phyloP scores from a whole-genome alignment of 2,797 vertebrate genomes.

The Sebastes paucispinis region DNA sequence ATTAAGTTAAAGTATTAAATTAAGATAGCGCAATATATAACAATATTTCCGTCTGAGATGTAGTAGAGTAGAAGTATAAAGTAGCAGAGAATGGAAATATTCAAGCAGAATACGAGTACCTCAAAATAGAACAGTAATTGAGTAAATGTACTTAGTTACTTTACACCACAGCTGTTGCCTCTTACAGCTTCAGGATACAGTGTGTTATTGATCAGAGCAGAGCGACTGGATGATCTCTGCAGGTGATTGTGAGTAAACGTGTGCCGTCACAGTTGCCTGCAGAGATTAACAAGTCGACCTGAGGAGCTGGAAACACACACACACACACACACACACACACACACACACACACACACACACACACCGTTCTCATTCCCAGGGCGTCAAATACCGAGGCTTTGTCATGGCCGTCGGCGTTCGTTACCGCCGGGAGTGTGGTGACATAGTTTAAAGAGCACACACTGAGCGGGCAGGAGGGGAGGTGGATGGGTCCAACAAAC shows the following conservation, averaged over 20 bases:
- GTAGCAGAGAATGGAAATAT: neutral
- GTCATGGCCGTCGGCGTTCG: no score
- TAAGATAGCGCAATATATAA: neutral
- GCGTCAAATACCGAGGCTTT: no score
- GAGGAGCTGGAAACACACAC: neutral
- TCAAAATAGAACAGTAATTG: neutral
- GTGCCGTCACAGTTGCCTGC: slow-evolving; percentile 90
- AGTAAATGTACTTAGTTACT: no score
- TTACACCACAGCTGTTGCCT: neutral
- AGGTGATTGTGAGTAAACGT: slow-evolving; percentile 85
- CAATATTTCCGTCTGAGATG: neutral
- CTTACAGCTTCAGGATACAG: neutral
- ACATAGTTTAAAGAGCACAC: no score
- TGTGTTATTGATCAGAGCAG: neutral
- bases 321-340: neutral
- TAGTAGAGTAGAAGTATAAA: neutral
- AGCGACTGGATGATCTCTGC: slow-evolving; percentile 87
- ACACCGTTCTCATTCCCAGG: neutral
- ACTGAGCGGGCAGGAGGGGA: no score
- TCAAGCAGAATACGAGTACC: neutral
- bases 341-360: neutral
- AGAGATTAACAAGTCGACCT: slow-evolving; percentile 90
- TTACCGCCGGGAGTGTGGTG: no score
- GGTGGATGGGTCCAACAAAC: no score
- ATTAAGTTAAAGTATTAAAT: no score